phyloP scores from a whole-genome alignment of 2,797 vertebrate genomes.

The Notolepis coatsorum region DNA sequence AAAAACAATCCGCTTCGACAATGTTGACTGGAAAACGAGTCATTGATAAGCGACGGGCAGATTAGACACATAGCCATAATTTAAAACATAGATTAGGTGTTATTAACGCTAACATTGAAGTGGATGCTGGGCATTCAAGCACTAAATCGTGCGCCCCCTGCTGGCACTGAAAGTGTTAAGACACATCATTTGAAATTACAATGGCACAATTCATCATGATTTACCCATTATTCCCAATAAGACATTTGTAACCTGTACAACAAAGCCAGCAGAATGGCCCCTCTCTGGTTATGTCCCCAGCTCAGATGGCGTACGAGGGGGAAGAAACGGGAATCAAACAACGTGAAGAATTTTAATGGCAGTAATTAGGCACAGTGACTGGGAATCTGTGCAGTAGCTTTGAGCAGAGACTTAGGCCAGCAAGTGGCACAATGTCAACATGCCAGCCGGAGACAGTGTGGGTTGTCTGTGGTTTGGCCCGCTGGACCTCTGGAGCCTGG shows the following conservation, averaged over 20 bases:
- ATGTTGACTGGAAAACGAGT: too few relatives aligned
- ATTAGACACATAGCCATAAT: too few relatives aligned
- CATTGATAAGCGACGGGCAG: too few relatives aligned
- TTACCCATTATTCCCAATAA: conserved; percentile 9
- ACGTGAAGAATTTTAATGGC: conserved; percentile 91
- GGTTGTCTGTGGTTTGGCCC: conserved; percentile 63
- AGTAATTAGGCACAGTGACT: conserved; percentile 89
- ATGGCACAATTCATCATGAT: background rate
- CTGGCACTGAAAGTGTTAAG: too few relatives aligned
- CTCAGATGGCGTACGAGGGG: background rate
- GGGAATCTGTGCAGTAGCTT: conserved; percentile 85
- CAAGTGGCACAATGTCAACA: conserved; percentile 84
- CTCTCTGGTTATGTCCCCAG: conserved; percentile 19
- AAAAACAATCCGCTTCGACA: too few relatives aligned
- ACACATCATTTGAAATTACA: background rate
- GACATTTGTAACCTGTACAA: conserved; percentile 2
- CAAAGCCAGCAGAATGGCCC: conserved; percentile 14
- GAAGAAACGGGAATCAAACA: conserved; percentile 85
- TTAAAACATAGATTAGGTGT: too few relatives aligned
- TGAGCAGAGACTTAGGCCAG: conserved; percentile 81
- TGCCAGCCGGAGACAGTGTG: conserved; percentile 76
- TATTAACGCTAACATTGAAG: too few relatives aligned
- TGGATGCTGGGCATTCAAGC: too few relatives aligned
- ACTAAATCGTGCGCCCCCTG: too few relatives aligned
- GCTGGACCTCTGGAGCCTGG: conserved; percentile 55